Conservation (phyloP, 2,888 invertebrate species). For the Sphaerophoria taeniata region DNA sequence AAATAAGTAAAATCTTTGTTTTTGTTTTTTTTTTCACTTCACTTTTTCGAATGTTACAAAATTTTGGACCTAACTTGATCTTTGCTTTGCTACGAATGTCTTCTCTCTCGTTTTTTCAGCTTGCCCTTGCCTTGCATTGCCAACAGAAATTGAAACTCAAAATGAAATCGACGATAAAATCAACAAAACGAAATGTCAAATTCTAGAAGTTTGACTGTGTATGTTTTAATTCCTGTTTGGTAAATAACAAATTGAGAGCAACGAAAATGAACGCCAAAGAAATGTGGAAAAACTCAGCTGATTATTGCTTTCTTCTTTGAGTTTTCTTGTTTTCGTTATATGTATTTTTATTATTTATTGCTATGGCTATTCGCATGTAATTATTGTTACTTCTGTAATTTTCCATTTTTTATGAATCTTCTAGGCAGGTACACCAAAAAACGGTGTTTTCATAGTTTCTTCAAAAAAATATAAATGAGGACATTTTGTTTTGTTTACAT, state of each 20-base stretch:
- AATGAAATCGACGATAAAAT: conserved; percentile 9
- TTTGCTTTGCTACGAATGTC: neutral
- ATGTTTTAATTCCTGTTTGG: conserved; percentile 13
- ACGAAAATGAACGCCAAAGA: conserved; percentile 36
- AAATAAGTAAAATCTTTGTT: conserved; percentile 23
- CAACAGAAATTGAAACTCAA: conserved; percentile 21
- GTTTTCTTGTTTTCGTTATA: neutral
- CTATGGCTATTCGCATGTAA: neutral
- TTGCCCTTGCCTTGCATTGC: no score
- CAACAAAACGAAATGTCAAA: conserved; percentile 58
- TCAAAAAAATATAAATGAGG: no score
- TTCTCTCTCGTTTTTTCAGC: conserved; percentile 6
- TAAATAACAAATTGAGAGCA: conserved; percentile 42
- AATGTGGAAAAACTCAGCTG: conserved; percentile 55
- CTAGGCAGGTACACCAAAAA: no score
- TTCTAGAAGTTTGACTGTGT: conserved; percentile 1
- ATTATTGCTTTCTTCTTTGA: conserved; percentile 38
- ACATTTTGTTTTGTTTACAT: conserved; percentile 9
- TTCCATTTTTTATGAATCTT: neutral
- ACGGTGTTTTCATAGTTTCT: no score
- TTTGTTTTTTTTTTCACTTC: conserved; percentile 40
- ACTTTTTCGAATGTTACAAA: conserved; percentile 27
- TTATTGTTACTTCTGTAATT: conserved; percentile 19
- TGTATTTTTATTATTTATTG: conserved; percentile 2
- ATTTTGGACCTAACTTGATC: conserved; percentile 9